Base-by-base conservation (phyloP, 2,797 vertebrate species). In the Danio kyathit region DNA sequence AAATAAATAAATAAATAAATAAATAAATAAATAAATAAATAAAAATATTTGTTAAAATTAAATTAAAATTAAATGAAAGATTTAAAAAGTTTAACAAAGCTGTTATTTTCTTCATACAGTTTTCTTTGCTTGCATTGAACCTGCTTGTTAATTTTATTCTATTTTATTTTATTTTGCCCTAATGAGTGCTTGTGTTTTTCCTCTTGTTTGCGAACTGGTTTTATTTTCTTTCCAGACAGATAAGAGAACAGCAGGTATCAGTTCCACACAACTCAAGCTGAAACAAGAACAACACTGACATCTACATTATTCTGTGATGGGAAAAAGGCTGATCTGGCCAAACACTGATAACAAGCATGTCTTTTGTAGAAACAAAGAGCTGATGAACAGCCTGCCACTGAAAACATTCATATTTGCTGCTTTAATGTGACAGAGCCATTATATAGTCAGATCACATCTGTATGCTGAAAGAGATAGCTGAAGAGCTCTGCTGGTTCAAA, bases 131-230 rank as follows among this genome's bases (percentile, higher is more conserved):
- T n/a, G n/a, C n/a, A n/a, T n/a, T n/a, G n/a, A n/a, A n/a, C n/a
- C n/a, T n/a, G n/a, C n/a, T n/a, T n/a, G n/a, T 29, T 29, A 1
- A 29, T 29, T 29, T 29, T 29, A 29, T 29, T 29, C 29, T 29
- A 29, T 29, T 29, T 29, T 29, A 29, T 29, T 29, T 29, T 29
- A 29, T 29, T 29, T 29, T 29, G 29, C 29, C 29, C 29, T 66
- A 66, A 76, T 77, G 41, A 67, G 63, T 67, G 63, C 44, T 66
- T 76, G 75, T 76, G 74, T 57, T 10, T 72, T 57, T 72, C 12
- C 56, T 21, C n/a, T 57, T 44, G 40, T 57, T 56, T 72, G 38
- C 56, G 75, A 57, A 54, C 57, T 46, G 61, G 65, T 76, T 59
- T 43, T 54, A 51, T 76, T 66, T 67, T 77, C 41, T 66, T 77